These are phyloP conservation scores for Urocyon cinereoargenteus DNA, from an alignment of 2,797 vertebrate genomes.

Conservation along the genomic window DNA sequence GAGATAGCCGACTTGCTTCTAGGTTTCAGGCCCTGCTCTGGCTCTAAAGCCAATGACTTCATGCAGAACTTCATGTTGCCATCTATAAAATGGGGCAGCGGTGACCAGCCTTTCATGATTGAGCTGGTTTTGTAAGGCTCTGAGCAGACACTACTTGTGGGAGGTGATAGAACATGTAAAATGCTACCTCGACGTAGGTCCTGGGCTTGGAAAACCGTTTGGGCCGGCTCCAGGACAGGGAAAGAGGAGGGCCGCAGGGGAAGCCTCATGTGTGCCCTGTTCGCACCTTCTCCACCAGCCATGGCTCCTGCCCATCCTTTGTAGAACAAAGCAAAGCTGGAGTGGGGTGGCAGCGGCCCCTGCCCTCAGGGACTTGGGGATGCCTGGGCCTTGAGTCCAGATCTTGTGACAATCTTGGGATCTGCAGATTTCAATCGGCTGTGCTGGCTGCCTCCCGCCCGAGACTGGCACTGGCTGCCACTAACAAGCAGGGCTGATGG, in stretches of 20 bases:
- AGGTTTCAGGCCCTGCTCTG: background rate
- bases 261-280: background rate
- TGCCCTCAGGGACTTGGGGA: background rate
- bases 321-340: background rate
- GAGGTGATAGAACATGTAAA: background rate
- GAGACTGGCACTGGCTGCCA: background rate
- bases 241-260: background rate
- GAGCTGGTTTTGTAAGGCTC: background rate
- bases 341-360: background rate
- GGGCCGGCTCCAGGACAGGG: background rate
- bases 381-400: background rate
- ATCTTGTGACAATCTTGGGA: constrained; percentile 55
- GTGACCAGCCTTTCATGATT: background rate
- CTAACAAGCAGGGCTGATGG: background rate
- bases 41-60: background rate
- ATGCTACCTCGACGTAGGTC: background rate
- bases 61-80: background rate
- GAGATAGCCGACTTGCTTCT: background rate
- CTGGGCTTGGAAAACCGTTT: background rate
- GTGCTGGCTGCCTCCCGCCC: background rate
- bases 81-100: background rate
- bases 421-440: constrained; percentile 42
- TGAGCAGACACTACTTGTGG: background rate
- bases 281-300: background rate
- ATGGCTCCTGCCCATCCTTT: background rate